Conservation (phyloP, 2,888 invertebrate species). For the Chymomyza procnemis region DNA sequence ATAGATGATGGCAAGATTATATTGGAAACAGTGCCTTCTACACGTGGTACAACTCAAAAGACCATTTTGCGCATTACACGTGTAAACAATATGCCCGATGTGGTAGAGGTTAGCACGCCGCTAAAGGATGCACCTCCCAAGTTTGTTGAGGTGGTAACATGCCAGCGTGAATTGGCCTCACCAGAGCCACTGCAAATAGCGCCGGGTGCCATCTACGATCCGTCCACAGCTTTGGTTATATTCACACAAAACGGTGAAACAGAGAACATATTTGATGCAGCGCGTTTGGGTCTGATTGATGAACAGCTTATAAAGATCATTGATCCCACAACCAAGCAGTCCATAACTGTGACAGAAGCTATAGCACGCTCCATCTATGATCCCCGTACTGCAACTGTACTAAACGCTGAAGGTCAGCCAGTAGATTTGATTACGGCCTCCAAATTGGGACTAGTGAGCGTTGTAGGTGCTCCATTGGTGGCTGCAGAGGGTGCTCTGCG, state of each 20-base stretch:
- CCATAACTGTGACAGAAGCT: slow-evolving; percentile 86
- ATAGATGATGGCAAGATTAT: slow-evolving; percentile 84
- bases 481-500: slow-evolving; percentile 85
- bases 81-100: slow-evolving; percentile 85
- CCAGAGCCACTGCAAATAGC: slow-evolving; percentile 86
- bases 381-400: slow-evolving; percentile 84
- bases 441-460: slow-evolving; percentile 87
- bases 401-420: slow-evolving; percentile 83
- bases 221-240: slow-evolving; percentile 86
- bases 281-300: slow-evolving; percentile 86
- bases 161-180: slow-evolving; percentile 77
- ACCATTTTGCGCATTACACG: slow-evolving; percentile 86
- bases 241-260: slow-evolving; percentile 86
- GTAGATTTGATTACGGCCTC: slow-evolving; percentile 86
- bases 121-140: slow-evolving; percentile 79
- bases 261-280: slow-evolving; percentile 86
- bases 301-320: slow-evolving; percentile 84
- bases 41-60: slow-evolving; percentile 80
- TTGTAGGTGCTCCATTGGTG: slow-evolving; percentile 86
- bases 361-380: slow-evolving; percentile 87
- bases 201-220: slow-evolving; percentile 88
- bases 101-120: slow-evolving; percentile 84
- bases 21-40: slow-evolving; percentile 80
- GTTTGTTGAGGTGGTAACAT: slow-evolving; percentile 79
- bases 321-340: slow-evolving; percentile 84